Conservation (phyloP, 2,888 invertebrate genomes). For the Pomacea canaliculata region DNA sequence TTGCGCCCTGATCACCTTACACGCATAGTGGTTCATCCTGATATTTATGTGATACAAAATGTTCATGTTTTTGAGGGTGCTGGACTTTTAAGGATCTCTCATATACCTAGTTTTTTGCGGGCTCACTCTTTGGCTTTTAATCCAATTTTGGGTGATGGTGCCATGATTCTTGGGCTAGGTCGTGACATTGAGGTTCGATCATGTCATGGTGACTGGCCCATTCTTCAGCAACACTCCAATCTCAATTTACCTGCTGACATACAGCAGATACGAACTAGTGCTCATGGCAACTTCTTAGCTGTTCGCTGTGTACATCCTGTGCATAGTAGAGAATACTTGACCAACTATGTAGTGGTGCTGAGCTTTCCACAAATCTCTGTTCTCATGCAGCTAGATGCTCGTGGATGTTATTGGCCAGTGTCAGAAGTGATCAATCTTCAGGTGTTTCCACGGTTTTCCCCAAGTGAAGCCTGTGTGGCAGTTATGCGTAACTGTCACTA, state of each 20-base stretch:
- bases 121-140: constrained; percentile 48
- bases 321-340: constrained; percentile 46
- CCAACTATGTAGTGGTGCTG: constrained; percentile 47
- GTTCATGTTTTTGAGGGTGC: constrained; percentile 30
- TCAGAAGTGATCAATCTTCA: constrained; percentile 56
- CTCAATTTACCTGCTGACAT: constrained; percentile 45
- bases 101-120: constrained; percentile 41
- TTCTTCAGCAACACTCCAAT: constrained; percentile 32
- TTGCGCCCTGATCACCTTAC: constrained; percentile 49
- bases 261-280: constrained; percentile 53
- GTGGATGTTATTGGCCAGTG: constrained; percentile 57
- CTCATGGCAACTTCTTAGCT: constrained; percentile 48
- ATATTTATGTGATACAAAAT: constrained; percentile 41
- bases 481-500: constrained; percentile 53
- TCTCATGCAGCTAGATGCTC: constrained; percentile 45
- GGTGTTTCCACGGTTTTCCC: constrained; percentile 57
- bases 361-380: constrained; percentile 39
- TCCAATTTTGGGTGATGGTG: constrained; percentile 43
- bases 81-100: constrained; percentile 33
- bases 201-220: constrained; percentile 38
- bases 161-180: constrained; percentile 37
- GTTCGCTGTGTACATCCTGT: constrained; percentile 48
- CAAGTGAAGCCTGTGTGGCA: constrained; percentile 49
- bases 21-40: constrained; percentile 39
- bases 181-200: constrained; percentile 41